phyloP scores from a whole-genome alignment of 2,797 vertebrate species.

The Rhinatrema bivittatum region DNA sequence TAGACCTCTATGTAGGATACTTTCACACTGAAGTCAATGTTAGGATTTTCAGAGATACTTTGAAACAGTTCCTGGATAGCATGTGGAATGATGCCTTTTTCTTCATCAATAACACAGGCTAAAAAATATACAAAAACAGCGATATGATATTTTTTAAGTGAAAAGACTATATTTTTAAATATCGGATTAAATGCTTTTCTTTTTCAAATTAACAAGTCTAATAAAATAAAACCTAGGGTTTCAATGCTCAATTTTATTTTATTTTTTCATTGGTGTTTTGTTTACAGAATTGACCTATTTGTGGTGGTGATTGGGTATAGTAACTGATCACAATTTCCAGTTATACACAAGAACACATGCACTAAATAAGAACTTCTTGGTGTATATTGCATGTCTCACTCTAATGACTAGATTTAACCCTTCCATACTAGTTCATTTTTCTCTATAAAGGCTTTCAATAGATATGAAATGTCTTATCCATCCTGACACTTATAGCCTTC shows the following conservation, averaged over 20 bases:
- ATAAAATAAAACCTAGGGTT: background rate
- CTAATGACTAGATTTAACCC: too few species aligned
- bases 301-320: too few species aligned
- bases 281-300: too few species aligned
- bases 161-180: background rate
- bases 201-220: background rate
- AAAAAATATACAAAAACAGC: conserved; percentile 29
- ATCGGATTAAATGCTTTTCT: background rate
- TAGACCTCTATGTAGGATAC: conserved; percentile 84
- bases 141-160: background rate
- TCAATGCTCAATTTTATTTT: background rate
- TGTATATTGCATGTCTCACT: too few species aligned
- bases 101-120: conserved; percentile 57
- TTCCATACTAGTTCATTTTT: too few species aligned
- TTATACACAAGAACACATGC: too few species aligned
- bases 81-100: conserved; percentile 75
- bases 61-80: conserved; percentile 78
- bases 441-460: too few species aligned
- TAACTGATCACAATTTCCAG: too few species aligned
- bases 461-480: too few species aligned
- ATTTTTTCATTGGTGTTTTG: too few species aligned
- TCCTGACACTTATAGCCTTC: too few species aligned
- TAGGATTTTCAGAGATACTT: conserved; percentile 57
- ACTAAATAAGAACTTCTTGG: too few species aligned
- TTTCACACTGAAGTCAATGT: conserved; percentile 52